Percentiles rank a stretch among this genome's conserved stretches.
Conservation (phyloP, 2,797 vertebrate species). For the Acridotheres tristis region DNA sequence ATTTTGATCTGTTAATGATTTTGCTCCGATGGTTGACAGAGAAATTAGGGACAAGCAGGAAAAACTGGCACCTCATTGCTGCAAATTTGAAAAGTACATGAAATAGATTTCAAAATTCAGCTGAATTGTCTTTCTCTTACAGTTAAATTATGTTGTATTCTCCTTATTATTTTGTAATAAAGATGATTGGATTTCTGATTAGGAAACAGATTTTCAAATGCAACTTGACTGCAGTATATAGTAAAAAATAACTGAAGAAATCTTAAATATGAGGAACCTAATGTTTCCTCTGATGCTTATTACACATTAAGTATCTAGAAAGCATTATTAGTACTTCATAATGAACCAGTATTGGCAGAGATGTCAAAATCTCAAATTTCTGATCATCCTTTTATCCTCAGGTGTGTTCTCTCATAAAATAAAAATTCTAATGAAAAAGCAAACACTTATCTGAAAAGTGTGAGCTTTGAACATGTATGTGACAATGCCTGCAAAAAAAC, state of each 20-base stretch:
- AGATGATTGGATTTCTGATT: not conserved
- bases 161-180: not conserved
- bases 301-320: not conserved
- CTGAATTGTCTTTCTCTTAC: constrained; percentile 23
- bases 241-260: not conserved
- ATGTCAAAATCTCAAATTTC: not conserved
- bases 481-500: not conserved
- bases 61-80: not conserved
- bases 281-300: not conserved
- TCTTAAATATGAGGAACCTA: not conserved
- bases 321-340: not conserved
- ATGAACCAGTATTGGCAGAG: not conserved
- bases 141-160: constrained; percentile 48
- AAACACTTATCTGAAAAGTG: not conserved
- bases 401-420: not conserved
- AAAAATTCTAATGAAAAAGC: not conserved
- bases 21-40: not conserved
- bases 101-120: constrained; percentile 39
- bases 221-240: not conserved
- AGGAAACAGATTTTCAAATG: not conserved
- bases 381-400: not conserved
- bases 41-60: not conserved
- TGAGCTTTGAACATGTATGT: not conserved
- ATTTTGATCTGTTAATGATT: constrained; percentile 4
- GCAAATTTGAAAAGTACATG: not conserved